These are phyloP conservation scores for Arctocebus calabarensis DNA, from an alignment of 2,797 vertebrate species.

Conservation along the genomic window DNA sequence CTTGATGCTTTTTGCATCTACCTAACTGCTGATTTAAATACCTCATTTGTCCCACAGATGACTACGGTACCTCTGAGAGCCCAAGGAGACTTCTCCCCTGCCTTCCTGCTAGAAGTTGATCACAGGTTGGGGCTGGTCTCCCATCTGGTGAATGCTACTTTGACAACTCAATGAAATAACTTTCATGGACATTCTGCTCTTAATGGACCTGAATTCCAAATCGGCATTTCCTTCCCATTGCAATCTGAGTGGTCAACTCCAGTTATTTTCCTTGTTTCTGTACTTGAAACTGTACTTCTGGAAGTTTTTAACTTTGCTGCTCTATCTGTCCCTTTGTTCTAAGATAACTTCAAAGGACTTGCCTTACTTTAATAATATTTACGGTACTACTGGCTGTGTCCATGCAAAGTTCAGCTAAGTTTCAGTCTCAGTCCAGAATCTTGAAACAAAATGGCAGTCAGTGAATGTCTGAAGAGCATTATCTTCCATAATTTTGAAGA, in stretches of 20 bases:
- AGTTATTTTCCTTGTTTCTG: not conserved
- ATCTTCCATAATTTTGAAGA: slow-evolving; percentile 4
- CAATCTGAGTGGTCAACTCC: not conserved
- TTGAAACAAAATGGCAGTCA: not conserved
- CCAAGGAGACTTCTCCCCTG: not conserved
- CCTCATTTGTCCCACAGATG: not conserved
- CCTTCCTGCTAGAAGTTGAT: not conserved
- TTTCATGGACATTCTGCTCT: not conserved
- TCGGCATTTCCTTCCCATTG: not conserved
- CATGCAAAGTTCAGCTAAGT: not conserved
- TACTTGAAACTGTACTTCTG: slow-evolving; percentile 63
- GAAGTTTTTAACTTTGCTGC: slow-evolving; percentile 58
- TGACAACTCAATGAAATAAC: not conserved
- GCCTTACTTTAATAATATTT: slow-evolving; percentile 21
- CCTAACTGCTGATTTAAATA: not conserved
- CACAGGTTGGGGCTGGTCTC: not conserved
- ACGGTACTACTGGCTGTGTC: not conserved
- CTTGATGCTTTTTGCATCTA: not conserved
- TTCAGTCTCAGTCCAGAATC: not conserved
- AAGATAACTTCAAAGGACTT: slow-evolving; percentile 46
- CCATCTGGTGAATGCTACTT: accelerated
- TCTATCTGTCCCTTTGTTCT: slow-evolving; percentile 46
- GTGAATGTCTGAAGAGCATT: not conserved
- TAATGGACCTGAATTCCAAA: not conserved
- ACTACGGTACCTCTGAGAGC: not conserved